These are phyloP conservation scores for Mus minutoides DNA, from an alignment of 2,797 vertebrate species.

Conservation along the genomic window DNA sequence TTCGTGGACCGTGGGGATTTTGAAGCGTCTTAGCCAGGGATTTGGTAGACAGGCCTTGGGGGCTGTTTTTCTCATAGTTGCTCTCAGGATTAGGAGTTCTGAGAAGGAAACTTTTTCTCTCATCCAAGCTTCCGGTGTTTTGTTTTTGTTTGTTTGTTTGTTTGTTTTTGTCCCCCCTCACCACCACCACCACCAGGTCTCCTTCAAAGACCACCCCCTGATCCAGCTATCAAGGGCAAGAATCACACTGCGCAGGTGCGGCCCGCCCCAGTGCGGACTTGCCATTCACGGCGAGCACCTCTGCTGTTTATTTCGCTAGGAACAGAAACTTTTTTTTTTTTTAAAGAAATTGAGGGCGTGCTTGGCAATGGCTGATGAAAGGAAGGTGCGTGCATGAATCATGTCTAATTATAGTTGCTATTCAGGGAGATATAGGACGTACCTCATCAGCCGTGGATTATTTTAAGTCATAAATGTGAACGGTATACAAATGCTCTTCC, in stretches of 20 bases:
- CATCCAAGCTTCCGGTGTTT: neutral
- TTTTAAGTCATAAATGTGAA: constrained; percentile 56
- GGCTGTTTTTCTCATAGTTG: neutral
- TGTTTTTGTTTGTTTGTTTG: neutral
- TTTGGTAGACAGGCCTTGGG: neutral
- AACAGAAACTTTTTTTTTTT: constrained; percentile 23
- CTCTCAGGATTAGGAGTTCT: neutral
- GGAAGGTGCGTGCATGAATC: neutral
- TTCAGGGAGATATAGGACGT: neutral
- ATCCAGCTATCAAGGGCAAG: neutral
- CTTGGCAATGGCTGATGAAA: neutral
- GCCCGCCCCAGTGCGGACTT: neutral
- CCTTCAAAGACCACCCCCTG: neutral
- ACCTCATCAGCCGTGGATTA: neutral
- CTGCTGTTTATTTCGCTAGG: constrained; percentile 2
- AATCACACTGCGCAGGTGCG: neutral
- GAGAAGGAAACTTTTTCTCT: neutral
- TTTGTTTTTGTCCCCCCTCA: too few relatives aligned
- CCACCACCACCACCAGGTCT: too few relatives aligned
- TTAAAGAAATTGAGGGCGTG: neutral
- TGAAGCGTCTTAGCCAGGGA: neutral
- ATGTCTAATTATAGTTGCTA: constrained; percentile 50
- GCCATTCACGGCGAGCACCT: constrained; percentile 3
- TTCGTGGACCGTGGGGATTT: neutral
- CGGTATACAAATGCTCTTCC: constrained; percentile 43